phyloP scores from a whole-genome alignment of 2,888 invertebrate species.

The Maniola hyperantus region DNA sequence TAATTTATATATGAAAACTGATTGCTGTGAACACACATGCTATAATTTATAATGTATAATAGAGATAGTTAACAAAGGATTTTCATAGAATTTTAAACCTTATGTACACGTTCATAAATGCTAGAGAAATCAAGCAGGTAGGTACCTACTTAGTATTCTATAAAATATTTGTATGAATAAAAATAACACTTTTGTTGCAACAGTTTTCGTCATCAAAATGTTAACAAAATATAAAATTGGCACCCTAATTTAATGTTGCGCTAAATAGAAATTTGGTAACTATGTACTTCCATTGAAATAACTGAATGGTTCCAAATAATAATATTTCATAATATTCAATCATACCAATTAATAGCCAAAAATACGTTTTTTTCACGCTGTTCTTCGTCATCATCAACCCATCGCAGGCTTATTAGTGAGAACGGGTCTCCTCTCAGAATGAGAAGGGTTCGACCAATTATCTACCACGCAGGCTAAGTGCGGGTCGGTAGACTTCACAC shows the following conservation, averaged over 20 bases:
- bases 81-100: slow-evolving; percentile 6
- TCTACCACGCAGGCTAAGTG: too few relatives aligned
- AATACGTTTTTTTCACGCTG: too few relatives aligned
- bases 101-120: neutral
- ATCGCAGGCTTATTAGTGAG: too few relatives aligned
- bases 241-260: neutral
- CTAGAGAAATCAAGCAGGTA: neutral
- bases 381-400: too few relatives aligned
- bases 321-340: too few relatives aligned
- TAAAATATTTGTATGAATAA: neutral
- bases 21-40: slow-evolving; percentile 36
- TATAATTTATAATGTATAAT: slow-evolving; percentile 21
- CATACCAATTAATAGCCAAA: too few relatives aligned
- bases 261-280: slow-evolving; percentile 1
- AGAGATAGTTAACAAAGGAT: slow-evolving; percentile 2
- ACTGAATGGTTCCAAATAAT: too few relatives aligned
- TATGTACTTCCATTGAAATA: neutral
- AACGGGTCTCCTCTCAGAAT: too few relatives aligned
- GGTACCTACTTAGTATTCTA: neutral
- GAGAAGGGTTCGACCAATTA: too few relatives aligned
- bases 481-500: too few relatives aligned
- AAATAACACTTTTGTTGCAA: slow-evolving; percentile 5
- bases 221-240: neutral
- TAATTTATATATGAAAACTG: slow-evolving; percentile 43
- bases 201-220: neutral